Evolutionary conservation across 1,140 invertebrate species (phyloP).

Genomic region (Sweltsa coloradensis): DNA sequence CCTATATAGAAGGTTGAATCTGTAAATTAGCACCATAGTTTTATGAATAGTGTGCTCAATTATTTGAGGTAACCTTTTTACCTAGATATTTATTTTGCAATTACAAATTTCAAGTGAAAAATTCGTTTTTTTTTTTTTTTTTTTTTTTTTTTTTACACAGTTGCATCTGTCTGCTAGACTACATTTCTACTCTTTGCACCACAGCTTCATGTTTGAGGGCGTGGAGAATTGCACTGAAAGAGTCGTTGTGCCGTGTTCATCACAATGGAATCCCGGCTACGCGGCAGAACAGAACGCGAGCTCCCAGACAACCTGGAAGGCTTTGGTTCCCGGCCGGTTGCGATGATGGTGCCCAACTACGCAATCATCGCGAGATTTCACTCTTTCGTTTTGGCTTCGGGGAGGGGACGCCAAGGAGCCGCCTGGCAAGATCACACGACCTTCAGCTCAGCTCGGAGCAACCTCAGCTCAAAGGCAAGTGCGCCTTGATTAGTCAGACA

Average conservation of each 20-base stretch:
- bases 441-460: conserved; percentile 60
- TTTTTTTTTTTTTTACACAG: conserved; percentile 1
- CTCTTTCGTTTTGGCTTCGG: conserved; percentile 58
- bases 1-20: too few species aligned
- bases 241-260: conserved; percentile 56
- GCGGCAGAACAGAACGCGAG: conserved; percentile 60
- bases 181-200: too few species aligned
- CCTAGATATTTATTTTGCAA: too few species aligned
- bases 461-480: conserved; percentile 48
- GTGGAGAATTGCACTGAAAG: conserved; percentile 43
- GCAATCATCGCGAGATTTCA: conserved; percentile 58
- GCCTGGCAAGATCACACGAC: conserved; percentile 59
- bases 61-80: too few species aligned
- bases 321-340: conserved; percentile 57
- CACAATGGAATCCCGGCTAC: conserved; percentile 65
- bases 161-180: neutral
- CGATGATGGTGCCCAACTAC: conserved; percentile 69
- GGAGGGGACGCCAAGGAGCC: conserved; percentile 44
- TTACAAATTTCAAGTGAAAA: too few species aligned
- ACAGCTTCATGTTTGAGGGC: conserved; percentile 51
- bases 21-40: too few species aligned
- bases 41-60: too few species aligned
- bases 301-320: conserved; percentile 62
- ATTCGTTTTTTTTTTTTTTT: too few species aligned
- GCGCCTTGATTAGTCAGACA: too few species aligned